Evolutionary conservation across 2,888 invertebrate species (phyloP).

Genomic region (Heliconius charithonia): DNA sequence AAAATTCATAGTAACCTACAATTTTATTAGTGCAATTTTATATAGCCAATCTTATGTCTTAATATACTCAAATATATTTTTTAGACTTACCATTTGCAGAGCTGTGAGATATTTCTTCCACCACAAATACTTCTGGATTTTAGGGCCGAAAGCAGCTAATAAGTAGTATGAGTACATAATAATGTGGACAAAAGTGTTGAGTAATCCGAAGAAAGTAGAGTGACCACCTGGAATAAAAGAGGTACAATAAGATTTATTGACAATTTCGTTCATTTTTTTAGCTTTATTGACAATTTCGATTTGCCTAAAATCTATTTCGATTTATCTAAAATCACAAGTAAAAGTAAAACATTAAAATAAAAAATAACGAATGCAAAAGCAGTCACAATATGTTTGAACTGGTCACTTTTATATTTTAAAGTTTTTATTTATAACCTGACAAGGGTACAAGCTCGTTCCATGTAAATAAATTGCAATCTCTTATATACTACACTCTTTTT

Average conservation of each 20-base stretch:
- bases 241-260: background rate
- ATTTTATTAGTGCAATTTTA: too few species aligned
- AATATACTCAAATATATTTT: constrained; percentile 39
- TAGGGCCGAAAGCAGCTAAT: constrained; percentile 94
- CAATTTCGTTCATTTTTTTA: background rate
- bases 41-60: too few species aligned
- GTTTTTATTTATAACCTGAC: background rate
- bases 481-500: background rate
- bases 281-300: background rate
- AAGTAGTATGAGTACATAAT: constrained; percentile 97
- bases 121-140: constrained; percentile 94
- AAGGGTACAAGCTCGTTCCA: background rate
- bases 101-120: constrained; percentile 97
- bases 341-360: background rate
- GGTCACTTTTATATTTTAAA: background rate
- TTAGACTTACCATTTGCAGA: constrained; percentile 90
- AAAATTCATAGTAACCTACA: too few species aligned
- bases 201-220: constrained; percentile 95
- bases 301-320: too few species aligned
- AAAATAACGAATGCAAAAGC: background rate
- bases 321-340: too few species aligned
- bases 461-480: background rate
- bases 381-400: background rate
- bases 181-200: constrained; percentile 97
- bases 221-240: constrained; percentile 89